Base-by-base conservation (phyloP, 2,888 invertebrate species). In the Itoplectis maculator region DNA sequence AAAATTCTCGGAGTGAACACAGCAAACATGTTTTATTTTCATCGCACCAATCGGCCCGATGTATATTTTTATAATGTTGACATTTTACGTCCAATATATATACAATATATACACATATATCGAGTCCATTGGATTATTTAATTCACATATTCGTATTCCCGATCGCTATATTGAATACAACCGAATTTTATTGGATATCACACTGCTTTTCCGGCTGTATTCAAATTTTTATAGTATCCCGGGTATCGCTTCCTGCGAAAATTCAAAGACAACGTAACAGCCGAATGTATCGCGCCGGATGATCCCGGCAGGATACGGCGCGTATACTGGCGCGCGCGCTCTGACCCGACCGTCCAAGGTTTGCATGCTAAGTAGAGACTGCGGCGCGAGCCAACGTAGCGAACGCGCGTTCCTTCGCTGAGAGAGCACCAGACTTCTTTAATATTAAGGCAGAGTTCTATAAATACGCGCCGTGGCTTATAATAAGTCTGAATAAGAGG, bases 401-500 rank as follows among this genome's bases (percentile, higher is more conserved):
- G 40, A n/a, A n/a, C 4, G 49, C 9, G 54, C 5, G 54, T 70
- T 47, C 29, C 29, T 13, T 35, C 45, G 45, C n/a, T 4, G 59
- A n/a, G n/a, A n/a, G n/a, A 72, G 59, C 29, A 42, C 42, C 13
- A 72, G 69, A 70, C 69, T 80, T 75, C 80, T 69, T 80, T 65
- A 75, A 75, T 80, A 80, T 70, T 75, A 75, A 80, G 47, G 54
- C 73, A 49, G 54, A 79, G 73, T 79, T 80, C 69, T 75, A 75
- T 75, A 75, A 80, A 70, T 80, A 70, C 56, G 75, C 45, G 40
- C 47, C 66, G 56, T 23, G 63, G 74, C 75, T 80, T 75, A 80
- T 80, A 80, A 80, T 75, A 75, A 80, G 80, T 70, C 80, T 80
- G 75, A 80, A 75, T 80, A 80, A 80, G 75, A 37, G 65, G 54